These are phyloP conservation scores for Hydrophis major DNA, from an alignment of 2,797 vertebrate species.

Conservation along the genomic window DNA sequence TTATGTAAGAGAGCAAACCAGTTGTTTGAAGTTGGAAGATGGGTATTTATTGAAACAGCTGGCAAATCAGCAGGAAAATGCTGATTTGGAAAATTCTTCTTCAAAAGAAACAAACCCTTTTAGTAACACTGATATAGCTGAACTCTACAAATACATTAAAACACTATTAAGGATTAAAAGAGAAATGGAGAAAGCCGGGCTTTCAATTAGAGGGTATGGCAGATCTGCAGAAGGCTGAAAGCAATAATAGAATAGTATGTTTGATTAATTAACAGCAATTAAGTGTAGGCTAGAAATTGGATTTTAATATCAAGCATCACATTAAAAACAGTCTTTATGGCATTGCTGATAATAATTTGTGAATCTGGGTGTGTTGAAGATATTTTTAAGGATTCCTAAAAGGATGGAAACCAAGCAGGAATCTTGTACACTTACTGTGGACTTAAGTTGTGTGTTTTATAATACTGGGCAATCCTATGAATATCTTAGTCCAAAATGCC, in stretches of 20 bases:
- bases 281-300: constrained; percentile 11
- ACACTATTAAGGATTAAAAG: constrained; percentile 58
- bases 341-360: constrained; percentile 8
- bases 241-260: constrained; percentile 19
- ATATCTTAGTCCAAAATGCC: neutral
- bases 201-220: constrained; percentile 58
- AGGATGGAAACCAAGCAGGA: neutral
- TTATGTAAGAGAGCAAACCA: constrained; percentile 61
- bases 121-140: constrained; percentile 68
- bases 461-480: neutral
- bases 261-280: constrained; percentile 36
- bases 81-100: constrained; percentile 70
- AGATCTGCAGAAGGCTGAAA: constrained; percentile 26
- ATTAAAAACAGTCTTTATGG: neutral
- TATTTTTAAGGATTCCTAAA: constrained; percentile 1
- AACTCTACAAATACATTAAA: constrained; percentile 70
- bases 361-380: neutral
- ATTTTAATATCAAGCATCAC: constrained; percentile 9
- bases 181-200: constrained; percentile 62
- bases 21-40: constrained; percentile 62
- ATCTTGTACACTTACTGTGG: neutral
- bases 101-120: constrained; percentile 70
- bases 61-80: constrained; percentile 69
- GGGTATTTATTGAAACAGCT: constrained; percentile 66
- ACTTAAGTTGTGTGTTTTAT: neutral